These are phyloP conservation scores for Drosophila sp. DNA, from an alignment of 1,140 invertebrate genomes.

Conservation along the genomic window DNA sequence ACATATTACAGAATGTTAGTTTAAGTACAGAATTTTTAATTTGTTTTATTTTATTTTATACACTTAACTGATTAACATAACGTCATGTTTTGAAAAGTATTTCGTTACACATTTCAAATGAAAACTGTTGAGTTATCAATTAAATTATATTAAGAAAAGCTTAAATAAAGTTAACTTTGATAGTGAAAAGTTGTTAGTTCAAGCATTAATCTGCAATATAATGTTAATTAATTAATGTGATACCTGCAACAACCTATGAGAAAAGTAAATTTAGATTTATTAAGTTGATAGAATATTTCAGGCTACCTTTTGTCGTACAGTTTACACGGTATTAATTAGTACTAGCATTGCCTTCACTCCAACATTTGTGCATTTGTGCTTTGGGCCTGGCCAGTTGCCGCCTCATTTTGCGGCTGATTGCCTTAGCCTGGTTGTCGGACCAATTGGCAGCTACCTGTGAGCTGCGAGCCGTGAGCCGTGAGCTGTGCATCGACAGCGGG, in stretches of 20 bases:
- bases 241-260: no score
- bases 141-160: constrained; percentile 2
- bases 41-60: no score
- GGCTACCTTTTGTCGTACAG: neutral
- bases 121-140: neutral
- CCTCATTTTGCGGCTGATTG: constrained; percentile 52
- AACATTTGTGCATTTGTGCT: constrained; percentile 2
- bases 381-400: constrained; percentile 28
- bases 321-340: constrained; percentile 45
- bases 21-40: no score
- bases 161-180: constrained; percentile 2
- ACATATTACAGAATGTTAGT: no score
- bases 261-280: no score
- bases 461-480: neutral
- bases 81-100: no score
- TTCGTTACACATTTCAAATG: no score
- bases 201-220: constrained; percentile 16
- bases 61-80: no score
- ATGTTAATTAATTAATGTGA: no score
- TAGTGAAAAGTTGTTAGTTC: constrained; percentile 5
- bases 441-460: constrained; percentile 39
- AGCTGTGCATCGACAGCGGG: neutral
- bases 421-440: constrained; percentile 31
- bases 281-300: no score
- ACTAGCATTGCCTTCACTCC: constrained; percentile 3